Conservation (phyloP, 2,888 invertebrate genomes). For the Ethmia dodecea region DNA sequence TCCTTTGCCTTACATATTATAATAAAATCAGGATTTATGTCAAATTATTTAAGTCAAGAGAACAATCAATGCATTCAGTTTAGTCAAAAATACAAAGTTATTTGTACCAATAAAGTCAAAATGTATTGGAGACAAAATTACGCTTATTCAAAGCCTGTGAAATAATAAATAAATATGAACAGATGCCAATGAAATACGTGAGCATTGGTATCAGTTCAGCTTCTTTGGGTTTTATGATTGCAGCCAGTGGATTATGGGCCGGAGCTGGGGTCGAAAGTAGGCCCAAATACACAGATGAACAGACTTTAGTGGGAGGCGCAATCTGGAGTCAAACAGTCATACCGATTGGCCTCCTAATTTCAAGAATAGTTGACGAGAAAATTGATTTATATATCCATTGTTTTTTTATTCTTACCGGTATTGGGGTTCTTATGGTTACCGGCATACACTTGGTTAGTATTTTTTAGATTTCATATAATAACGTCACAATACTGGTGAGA, state of each 20-base stretch:
- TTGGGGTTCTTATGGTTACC: slow-evolving; percentile 31
- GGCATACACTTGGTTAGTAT: slow-evolving; percentile 36
- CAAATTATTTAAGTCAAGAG: too few relatives aligned
- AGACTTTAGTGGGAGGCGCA: slow-evolving; percentile 51
- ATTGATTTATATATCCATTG: slow-evolving; percentile 32
- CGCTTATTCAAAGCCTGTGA: too few relatives aligned
- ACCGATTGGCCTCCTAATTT: slow-evolving; percentile 47
- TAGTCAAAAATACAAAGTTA: too few relatives aligned
- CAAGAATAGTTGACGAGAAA: slow-evolving; percentile 32
- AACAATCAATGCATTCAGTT: too few relatives aligned
- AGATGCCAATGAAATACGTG: slow-evolving; percentile 14
- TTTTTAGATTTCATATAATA: too few relatives aligned
- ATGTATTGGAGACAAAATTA: too few relatives aligned
- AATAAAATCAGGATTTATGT: too few relatives aligned
- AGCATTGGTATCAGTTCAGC: slow-evolving; percentile 34
- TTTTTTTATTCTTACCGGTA: slow-evolving; percentile 42
- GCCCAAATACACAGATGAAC: slow-evolving; percentile 46
- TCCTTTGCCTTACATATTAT: too few relatives aligned
- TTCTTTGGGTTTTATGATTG: slow-evolving; percentile 35
- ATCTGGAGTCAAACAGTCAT: slow-evolving; percentile 60
- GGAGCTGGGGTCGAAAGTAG: slow-evolving; percentile 29
- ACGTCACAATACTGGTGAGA: too few relatives aligned
- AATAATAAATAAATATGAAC: too few relatives aligned
- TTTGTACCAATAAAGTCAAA: too few relatives aligned
- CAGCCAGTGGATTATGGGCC: slow-evolving; percentile 45